Evolutionary conservation across 1,140 invertebrate genomes (phyloP).

Genomic region (Heliothis virescens): DNA sequence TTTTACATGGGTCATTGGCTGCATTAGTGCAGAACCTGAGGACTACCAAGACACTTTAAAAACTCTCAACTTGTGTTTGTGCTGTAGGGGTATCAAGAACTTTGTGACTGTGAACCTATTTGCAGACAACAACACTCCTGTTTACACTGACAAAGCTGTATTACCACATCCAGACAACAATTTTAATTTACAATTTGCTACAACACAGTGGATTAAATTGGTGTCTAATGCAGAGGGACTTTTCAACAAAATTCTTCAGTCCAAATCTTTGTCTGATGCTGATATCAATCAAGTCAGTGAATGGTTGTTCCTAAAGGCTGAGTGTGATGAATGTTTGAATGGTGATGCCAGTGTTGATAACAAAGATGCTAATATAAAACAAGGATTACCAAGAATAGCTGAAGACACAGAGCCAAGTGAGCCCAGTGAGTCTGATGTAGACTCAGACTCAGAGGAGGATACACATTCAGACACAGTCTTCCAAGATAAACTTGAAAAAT

Average conservation of each 20-base stretch:
- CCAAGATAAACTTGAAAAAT: conserved; percentile 89
- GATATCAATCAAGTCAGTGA: conserved; percentile 93
- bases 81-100: conserved; percentile 88
- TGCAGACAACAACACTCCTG: conserved; percentile 88
- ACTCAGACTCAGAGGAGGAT: conserved; percentile 88
- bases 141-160: conserved; percentile 83
- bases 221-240: conserved; percentile 94
- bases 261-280: conserved; percentile 88
- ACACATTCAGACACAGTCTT: conserved; percentile 89
- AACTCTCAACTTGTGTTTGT: conserved; percentile 87
- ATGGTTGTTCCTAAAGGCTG: conserved; percentile 94
- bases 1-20: conserved; percentile 89
- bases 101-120: conserved; percentile 90
- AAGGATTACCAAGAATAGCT: conserved; percentile 84
- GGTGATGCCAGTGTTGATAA: conserved; percentile 87
- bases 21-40: conserved; percentile 88
- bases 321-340: conserved; percentile 93
- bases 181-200: conserved; percentile 92
- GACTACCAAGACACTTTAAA: conserved; percentile 88
- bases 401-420: conserved; percentile 86
- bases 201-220: conserved; percentile 92
- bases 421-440: conserved; percentile 88
- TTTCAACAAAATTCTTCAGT: conserved; percentile 89
- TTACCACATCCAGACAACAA: conserved; percentile 79
- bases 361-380: conserved; percentile 83